A percentile compares a stretch with the other conserved stretches of the same genome.
These are phyloP conservation scores for Tuta absoluta DNA, from an alignment of 2,888 invertebrate species.

Conservation along the genomic window DNA sequence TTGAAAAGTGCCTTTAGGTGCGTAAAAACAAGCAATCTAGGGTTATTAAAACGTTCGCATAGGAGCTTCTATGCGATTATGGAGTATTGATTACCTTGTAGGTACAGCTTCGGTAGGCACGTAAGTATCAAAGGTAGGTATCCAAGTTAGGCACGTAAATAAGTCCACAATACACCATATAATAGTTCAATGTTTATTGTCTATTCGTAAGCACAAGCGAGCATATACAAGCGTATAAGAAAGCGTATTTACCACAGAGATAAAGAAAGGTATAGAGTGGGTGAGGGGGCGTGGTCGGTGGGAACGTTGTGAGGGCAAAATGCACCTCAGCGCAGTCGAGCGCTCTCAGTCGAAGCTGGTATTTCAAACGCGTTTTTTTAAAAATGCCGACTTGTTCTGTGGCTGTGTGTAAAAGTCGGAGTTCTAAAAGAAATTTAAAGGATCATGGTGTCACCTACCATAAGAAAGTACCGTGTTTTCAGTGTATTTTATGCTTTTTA, in stretches of 20 bases:
- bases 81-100: no score
- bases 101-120: no score
- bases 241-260: no score
- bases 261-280: constrained; percentile 5
- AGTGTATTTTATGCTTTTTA: not conserved
- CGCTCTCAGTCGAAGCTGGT: no score
- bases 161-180: no score
- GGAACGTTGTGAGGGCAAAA: not conserved
- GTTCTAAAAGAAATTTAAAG: no score
- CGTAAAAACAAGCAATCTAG: constrained; percentile 27
- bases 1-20: constrained; percentile 28
- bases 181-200: no score
- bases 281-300: not conserved
- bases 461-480: not conserved
- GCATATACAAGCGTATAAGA: no score
- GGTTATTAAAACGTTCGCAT: constrained; percentile 32
- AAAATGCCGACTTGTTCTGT: not conserved
- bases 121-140: no score
- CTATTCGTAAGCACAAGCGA: no score
- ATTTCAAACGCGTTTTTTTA: no score
- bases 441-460: not conserved
- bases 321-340: not conserved
- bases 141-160: no score
- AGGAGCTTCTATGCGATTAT: constrained; percentile 32
- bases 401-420: not conserved